These are phyloP conservation scores for Circaetus cinerascens DNA, from an alignment of 2,113 vertebrate genomes.

Conservation along the genomic window DNA sequence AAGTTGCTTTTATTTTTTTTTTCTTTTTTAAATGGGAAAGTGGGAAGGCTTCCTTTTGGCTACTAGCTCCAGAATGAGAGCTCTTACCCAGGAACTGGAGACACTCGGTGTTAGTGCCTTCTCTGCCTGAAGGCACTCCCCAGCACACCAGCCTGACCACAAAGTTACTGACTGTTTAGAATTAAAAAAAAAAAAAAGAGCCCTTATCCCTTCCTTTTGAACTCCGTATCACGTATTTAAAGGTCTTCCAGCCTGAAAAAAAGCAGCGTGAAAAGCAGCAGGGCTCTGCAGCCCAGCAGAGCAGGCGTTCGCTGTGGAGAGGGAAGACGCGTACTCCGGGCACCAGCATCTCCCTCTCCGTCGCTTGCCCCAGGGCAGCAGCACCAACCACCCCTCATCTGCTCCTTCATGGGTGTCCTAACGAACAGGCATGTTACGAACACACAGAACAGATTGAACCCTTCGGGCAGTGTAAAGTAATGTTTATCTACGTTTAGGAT, in stretches of 20 bases:
- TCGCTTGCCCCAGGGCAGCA: background rate
- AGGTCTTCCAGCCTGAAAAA: background rate
- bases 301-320: background rate
- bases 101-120: background rate
- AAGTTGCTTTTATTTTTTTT: background rate
- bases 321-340: background rate
- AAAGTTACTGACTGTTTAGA: background rate
- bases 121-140: background rate
- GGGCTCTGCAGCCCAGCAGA: background rate
- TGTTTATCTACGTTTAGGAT: background rate
- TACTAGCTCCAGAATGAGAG: background rate
- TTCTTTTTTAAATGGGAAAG: background rate
- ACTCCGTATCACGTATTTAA: background rate
- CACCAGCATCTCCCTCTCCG: background rate
- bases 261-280: background rate
- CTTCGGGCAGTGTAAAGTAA: background rate
- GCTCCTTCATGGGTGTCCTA: background rate
- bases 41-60: background rate
- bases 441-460: conserved; percentile 6
- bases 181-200: background rate
- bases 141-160: background rate
- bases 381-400: background rate
- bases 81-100: background rate
- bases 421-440: background rate
- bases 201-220: background rate